Evolutionary conservation across 1,140 invertebrate species (phyloP).

Genomic region (Zaprionus davidi): DNA sequence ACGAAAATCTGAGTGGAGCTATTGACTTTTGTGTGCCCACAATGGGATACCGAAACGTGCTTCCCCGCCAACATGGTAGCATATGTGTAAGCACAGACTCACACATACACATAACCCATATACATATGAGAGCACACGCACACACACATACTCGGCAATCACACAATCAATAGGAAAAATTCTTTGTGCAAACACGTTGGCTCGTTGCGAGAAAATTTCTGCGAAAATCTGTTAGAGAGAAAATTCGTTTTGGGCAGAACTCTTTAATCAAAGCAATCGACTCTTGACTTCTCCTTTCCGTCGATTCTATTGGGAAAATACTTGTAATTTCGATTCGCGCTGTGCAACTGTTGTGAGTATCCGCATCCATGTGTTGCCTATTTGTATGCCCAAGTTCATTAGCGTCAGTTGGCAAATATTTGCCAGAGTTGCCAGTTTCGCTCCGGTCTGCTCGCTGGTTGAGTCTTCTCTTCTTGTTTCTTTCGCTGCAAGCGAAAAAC

Average conservation of each 20-base stretch:
- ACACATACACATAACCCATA: neutral
- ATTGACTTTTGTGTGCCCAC: constrained; percentile 47
- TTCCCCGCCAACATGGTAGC: constrained; percentile 26
- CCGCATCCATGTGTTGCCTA: constrained; percentile 32
- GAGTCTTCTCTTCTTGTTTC: constrained; percentile 6
- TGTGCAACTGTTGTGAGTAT: neutral
- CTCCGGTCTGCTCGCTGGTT: no score
- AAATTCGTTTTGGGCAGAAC: constrained; percentile 44
- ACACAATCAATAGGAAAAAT: constrained; percentile 71
- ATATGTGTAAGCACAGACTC: constrained; percentile 31
- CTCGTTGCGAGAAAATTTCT: constrained; percentile 17
- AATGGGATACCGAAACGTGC: constrained; percentile 43
- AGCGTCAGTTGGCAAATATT: constrained; percentile 78
- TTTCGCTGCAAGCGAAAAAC: constrained; percentile 58
- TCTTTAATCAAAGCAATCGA: constrained; percentile 65
- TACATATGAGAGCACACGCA: constrained; percentile 2
- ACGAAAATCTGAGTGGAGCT: constrained; percentile 24
- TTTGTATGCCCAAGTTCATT: constrained; percentile 79
- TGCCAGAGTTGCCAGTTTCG: constrained; percentile 61
- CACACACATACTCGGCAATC: constrained; percentile 20
- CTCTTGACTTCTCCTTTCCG: neutral
- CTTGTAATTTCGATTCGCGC: constrained; percentile 4
- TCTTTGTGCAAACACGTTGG: constrained; percentile 67
- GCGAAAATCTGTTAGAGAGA: constrained; percentile 39
- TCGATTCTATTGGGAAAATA: constrained; percentile 46